These are phyloP conservation scores for Rhinatrema bivittatum DNA, from an alignment of 2,797 vertebrate genomes.

Conservation along the genomic window DNA sequence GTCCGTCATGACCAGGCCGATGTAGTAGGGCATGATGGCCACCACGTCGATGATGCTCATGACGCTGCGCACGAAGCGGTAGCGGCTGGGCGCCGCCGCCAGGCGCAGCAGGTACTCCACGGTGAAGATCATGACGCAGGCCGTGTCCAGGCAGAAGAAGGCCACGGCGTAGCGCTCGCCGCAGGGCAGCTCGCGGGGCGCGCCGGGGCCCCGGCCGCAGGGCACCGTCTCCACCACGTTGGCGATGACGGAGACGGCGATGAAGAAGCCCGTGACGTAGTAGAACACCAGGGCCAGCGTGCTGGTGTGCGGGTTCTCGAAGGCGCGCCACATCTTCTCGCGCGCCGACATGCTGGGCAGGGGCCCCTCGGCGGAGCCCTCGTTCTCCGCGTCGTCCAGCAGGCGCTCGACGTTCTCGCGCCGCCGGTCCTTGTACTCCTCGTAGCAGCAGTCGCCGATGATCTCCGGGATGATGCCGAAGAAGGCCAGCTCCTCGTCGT, in stretches of 20 bases:
- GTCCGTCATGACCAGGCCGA: slow-evolving; percentile 90
- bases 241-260: slow-evolving; percentile 88
- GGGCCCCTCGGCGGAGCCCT: slow-evolving; percentile 57
- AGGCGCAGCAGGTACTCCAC: slow-evolving; percentile 89
- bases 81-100: slow-evolving; percentile 83
- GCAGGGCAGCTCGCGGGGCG: slow-evolving; percentile 69
- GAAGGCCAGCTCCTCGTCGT: slow-evolving; percentile 89
- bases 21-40: slow-evolving; percentile 96
- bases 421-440: slow-evolving; percentile 93
- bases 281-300: slow-evolving; percentile 93
- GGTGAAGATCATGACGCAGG: slow-evolving; percentile 96
- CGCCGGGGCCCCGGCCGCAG: slow-evolving; percentile 60
- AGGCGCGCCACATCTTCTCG: slow-evolving; percentile 88
- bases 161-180: slow-evolving; percentile 86
- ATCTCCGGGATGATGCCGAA: slow-evolving; percentile 94
- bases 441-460: slow-evolving; percentile 93
- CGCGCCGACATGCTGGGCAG: slow-evolving; percentile 69
- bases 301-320: slow-evolving; percentile 95
- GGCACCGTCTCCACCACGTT: slow-evolving; percentile 94
- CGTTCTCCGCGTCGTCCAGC: slow-evolving; percentile 79
- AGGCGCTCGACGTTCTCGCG: slow-evolving; percentile 87
- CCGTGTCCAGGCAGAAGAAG: slow-evolving; percentile 96
- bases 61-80: slow-evolving; percentile 83
- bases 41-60: slow-evolving; percentile 97
- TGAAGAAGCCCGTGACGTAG: slow-evolving; percentile 97